phyloP scores from a whole-genome alignment of 2,888 invertebrate species.

The Sarcophaga carnaria region DNA sequence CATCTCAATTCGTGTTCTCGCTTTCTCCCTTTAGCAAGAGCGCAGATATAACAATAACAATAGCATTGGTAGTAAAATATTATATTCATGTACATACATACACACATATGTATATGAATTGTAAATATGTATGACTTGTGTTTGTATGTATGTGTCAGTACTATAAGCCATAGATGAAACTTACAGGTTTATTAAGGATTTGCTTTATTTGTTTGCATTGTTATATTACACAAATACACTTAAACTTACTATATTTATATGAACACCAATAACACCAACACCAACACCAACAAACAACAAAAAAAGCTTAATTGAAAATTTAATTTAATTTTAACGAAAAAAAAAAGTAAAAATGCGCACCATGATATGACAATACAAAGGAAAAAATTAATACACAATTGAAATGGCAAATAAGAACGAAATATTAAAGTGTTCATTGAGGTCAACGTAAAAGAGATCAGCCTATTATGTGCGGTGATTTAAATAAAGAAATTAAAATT shows the following conservation, averaged over 20 bases:
- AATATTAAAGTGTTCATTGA: background rate
- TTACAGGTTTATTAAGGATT: slow-evolving; percentile 51
- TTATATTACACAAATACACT: slow-evolving; percentile 9
- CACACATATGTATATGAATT: background rate
- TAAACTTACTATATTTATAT: background rate
- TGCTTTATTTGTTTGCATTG: slow-evolving; percentile 33
- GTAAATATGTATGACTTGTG: background rate
- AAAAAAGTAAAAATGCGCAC: background rate
- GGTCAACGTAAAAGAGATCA: background rate
- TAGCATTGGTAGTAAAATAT: slow-evolving; percentile 30
- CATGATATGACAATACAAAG: background rate
- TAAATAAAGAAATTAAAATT: too few species aligned
- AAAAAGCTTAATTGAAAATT: slow-evolving; percentile 56
- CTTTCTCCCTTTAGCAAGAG: slow-evolving; percentile 6
- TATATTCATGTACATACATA: background rate
- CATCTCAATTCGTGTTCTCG: background rate
- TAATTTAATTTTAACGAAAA: slow-evolving; percentile 51
- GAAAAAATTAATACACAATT: background rate
- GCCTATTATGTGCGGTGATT: too few species aligned
- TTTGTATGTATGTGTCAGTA: background rate
- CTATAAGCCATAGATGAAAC: slow-evolving; percentile 12
- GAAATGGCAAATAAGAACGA: slow-evolving; percentile 4
- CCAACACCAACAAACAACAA: slow-evolving; percentile 5
- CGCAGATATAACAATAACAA: slow-evolving; percentile 17
- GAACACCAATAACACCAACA: background rate